phyloP scores from a whole-genome alignment of 2,888 invertebrate species.

The Apamea epomidion region DNA sequence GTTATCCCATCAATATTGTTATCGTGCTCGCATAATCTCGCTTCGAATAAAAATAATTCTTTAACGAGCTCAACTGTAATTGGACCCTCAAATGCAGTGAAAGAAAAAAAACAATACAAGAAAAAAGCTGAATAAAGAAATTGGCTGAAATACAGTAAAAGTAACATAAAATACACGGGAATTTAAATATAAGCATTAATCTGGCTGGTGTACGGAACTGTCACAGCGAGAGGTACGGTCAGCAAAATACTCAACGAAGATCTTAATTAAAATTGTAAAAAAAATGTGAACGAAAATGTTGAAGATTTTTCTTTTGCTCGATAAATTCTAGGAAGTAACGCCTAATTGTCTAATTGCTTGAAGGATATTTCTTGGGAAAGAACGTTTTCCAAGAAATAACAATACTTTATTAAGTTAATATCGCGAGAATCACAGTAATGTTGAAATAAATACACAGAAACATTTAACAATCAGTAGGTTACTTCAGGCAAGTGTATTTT shows the following conservation, averaged over 20 bases:
- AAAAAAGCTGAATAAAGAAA: constrained; percentile 72
- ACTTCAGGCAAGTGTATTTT: constrained; percentile 45
- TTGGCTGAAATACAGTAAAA: constrained; percentile 76
- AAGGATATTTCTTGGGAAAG: background rate
- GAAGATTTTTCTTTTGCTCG: background rate
- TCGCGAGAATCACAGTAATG: background rate
- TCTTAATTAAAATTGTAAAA: constrained; percentile 56
- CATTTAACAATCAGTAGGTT: constrained; percentile 15
- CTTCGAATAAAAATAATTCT: constrained; percentile 24
- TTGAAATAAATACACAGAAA: constrained; percentile 9
- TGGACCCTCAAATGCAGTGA: constrained; percentile 41
- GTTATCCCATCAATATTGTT: background rate
- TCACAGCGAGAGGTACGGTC: constrained; percentile 78
- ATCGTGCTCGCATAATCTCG: constrained; percentile 5
- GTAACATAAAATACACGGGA: constrained; percentile 81
- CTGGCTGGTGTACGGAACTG: constrained; percentile 83
- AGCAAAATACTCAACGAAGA: constrained; percentile 69
- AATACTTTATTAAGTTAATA: background rate
- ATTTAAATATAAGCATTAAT: constrained; percentile 90
- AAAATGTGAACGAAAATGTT: constrained; percentile 23
- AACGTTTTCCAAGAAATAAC: background rate
- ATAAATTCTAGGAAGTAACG: background rate
- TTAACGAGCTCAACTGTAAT: constrained; percentile 41
- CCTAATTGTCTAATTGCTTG: background rate
- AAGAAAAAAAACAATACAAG: constrained; percentile 49